These are phyloP conservation scores for Bufotes viridis DNA, from an alignment of 2,797 vertebrate species.

Conservation along the genomic window DNA sequence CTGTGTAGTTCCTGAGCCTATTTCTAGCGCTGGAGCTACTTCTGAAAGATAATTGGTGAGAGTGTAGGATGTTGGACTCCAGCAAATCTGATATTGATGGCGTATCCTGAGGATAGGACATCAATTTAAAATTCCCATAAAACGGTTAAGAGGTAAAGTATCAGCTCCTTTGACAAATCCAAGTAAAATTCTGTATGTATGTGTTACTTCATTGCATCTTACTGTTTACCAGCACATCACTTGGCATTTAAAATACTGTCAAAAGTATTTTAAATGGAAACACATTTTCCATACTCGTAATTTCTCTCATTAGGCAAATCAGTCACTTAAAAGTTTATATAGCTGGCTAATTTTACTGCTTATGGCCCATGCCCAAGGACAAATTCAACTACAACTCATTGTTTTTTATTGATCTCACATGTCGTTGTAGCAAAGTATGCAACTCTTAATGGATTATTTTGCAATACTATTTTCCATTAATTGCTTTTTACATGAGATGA, in stretches of 20 bases:
- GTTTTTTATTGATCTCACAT: conserved; percentile 50
- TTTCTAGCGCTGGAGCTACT: too few relatives aligned
- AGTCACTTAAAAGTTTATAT: background rate
- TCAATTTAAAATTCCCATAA: too few relatives aligned
- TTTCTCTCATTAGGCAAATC: conserved; percentile 1
- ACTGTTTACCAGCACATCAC: background rate
- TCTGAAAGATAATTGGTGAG: too few relatives aligned
- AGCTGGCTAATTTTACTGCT: conserved; percentile 7
- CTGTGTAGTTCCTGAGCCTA: too few relatives aligned
- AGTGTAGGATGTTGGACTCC: too few relatives aligned
- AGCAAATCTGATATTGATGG: too few relatives aligned
- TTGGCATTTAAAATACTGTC: background rate
- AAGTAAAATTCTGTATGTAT: background rate
- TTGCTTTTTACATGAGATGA: conserved; percentile 44
- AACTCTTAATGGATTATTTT: conserved; percentile 29
- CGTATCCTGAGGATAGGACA: too few relatives aligned
- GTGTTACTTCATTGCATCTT: background rate
- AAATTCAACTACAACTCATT: conserved; percentile 4
- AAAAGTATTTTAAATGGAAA: background rate
- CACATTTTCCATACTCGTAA: background rate
- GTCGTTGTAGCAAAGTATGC: conserved; percentile 44
- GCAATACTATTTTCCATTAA: conserved; percentile 38
- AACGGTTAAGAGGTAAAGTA: too few relatives aligned
- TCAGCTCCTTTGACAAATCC: background rate
- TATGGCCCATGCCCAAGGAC: conserved; percentile 19